These are phyloP conservation scores for Ruditapes philippinarum DNA, from an alignment of 1,140 invertebrate genomes.

Conservation along the genomic window DNA sequence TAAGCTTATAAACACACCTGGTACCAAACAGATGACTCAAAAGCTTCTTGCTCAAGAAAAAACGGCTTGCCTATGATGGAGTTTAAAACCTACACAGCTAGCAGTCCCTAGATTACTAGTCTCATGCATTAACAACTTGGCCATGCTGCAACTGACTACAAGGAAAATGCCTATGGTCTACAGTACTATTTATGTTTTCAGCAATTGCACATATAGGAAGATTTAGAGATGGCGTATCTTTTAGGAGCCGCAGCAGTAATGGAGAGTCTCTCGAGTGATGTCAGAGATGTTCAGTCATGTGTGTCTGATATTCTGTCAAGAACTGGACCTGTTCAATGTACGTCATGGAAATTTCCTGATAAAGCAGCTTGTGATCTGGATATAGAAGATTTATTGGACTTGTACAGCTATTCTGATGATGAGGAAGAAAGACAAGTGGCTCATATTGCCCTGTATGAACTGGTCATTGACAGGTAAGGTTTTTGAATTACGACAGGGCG, in stretches of 20 bases:
- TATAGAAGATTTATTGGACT: conserved; percentile 83
- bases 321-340: conserved; percentile 78
- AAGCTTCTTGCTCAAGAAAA: too few relatives aligned
- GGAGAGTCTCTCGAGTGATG: conserved; percentile 84
- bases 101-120: too few relatives aligned
- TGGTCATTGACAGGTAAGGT: conserved; percentile 85
- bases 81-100: too few relatives aligned
- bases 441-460: conserved; percentile 85
- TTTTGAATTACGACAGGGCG: too few relatives aligned
- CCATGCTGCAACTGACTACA: too few relatives aligned
- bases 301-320: conserved; percentile 82
- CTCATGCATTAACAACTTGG: too few relatives aligned
- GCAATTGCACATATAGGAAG: too few relatives aligned
- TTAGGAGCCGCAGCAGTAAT: conserved; percentile 83
- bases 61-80: too few relatives aligned
- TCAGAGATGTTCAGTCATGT: conserved; percentile 83
- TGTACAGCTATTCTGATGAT: conserved; percentile 81
- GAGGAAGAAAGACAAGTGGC: conserved; percentile 85
- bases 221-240: conserved; percentile 83
- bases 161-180: too few relatives aligned
- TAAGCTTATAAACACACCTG: too few relatives aligned
- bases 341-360: conserved; percentile 86
- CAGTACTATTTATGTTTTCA: too few relatives aligned
- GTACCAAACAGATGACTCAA: too few relatives aligned
- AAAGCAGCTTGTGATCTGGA: conserved; percentile 83